Conservation (phyloP, 2,113 vertebrate genomes). For the Pachypanchax playfairii region DNA sequence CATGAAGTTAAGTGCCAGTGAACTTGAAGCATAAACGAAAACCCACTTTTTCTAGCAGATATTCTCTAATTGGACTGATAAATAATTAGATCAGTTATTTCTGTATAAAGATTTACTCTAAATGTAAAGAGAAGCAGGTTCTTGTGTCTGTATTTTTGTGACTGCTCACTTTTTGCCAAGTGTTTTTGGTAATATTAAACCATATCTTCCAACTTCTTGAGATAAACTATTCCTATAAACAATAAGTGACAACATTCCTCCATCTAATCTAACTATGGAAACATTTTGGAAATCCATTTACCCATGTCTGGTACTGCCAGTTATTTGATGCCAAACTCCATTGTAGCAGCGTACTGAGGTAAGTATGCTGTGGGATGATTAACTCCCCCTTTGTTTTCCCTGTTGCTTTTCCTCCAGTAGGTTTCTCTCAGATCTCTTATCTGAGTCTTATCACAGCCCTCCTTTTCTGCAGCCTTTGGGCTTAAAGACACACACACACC, state of each 20-base stretch:
- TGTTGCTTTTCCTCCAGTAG: conserved; percentile 62
- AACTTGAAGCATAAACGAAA: not conserved
- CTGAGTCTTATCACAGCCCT: conserved; percentile 70
- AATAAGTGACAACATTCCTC: conserved; percentile 41
- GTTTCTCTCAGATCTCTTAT: conserved; percentile 75
- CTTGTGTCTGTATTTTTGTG: no score
- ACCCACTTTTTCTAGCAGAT: not conserved
- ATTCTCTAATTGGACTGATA: not conserved
- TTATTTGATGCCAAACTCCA: conserved; percentile 67
- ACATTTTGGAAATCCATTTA: conserved; percentile 44
- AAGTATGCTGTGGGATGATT: conserved; percentile 73
- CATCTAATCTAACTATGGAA: conserved; percentile 22
- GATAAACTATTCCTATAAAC: conserved; percentile 16
- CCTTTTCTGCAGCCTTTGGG: conserved; percentile 56
- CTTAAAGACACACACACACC: conserved; percentile 64
- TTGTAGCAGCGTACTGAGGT: conserved; percentile 51
- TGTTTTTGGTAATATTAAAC: not conserved
- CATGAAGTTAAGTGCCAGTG: not conserved
- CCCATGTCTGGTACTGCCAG: conserved; percentile 66
- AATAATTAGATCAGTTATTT: not conserved
- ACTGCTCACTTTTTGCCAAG: not conserved
- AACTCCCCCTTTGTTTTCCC: conserved; percentile 73
- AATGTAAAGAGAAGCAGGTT: not conserved
- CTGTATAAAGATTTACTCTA: conserved; percentile 3
- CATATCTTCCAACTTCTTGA: conserved; percentile 12